These are phyloP conservation scores for Zaprionus inermis DNA, from an alignment of 1,140 invertebrate genomes.

Conservation along the genomic window DNA sequence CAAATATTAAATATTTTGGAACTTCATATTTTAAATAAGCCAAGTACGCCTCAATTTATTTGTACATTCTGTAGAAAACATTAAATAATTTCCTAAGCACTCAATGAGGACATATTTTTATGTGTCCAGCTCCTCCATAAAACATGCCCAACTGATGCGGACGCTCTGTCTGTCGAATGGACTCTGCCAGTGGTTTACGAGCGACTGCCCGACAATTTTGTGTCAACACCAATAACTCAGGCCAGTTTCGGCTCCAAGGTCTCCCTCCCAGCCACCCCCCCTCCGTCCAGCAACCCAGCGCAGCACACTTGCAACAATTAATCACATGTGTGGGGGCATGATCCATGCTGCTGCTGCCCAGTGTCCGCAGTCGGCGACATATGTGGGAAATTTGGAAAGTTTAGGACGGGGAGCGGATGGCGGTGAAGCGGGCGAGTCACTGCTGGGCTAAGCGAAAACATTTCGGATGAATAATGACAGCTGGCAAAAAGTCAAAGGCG, in stretches of 20 bases:
- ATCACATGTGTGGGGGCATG: constrained; percentile 31
- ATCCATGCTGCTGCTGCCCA: constrained; percentile 21
- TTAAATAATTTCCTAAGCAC: background rate
- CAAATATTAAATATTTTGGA: background rate
- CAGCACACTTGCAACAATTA: constrained; percentile 15
- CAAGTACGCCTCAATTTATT: too few species aligned
- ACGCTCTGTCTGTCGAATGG: constrained; percentile 18
- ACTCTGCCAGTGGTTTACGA: constrained; percentile 57
- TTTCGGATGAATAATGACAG: constrained; percentile 81
- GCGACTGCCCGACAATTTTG: constrained; percentile 58
- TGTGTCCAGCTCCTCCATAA: constrained; percentile 8
- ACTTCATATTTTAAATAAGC: too few species aligned
- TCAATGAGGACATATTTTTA: constrained; percentile 13
- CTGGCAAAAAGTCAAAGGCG: constrained; percentile 81
- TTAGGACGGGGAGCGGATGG: constrained; percentile 14
- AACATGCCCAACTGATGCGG: constrained; percentile 22
- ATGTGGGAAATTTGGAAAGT: constrained; percentile 75
- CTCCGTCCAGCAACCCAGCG: background rate
- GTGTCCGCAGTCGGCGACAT: constrained; percentile 62
- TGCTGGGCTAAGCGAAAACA: constrained; percentile 60
- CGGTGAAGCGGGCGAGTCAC: background rate
- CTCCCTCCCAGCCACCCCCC: background rate
- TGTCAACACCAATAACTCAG: constrained; percentile 69
- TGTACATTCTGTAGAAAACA: background rate
- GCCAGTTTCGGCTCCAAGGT: background rate